Percentiles rank a stretch among this genome's conserved stretches.
Evolutionary conservation across 2,888 invertebrate species (phyloP).

Genomic region (Periphyllus acericola): DNA sequence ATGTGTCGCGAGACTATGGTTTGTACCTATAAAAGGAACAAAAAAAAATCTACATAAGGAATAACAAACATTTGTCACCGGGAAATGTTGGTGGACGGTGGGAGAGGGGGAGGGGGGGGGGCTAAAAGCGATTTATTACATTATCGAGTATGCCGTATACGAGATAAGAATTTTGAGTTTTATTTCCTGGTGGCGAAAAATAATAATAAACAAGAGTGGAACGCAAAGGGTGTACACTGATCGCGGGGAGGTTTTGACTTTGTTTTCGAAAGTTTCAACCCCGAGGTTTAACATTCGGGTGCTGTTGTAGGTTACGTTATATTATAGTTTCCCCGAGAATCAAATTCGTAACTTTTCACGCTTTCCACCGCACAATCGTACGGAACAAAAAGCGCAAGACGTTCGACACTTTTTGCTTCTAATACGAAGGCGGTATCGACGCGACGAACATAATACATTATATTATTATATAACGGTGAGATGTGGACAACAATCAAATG

Average conservation of each 20-base stretch:
- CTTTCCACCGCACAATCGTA: neutral
- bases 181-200: neutral
- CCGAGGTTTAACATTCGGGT: neutral
- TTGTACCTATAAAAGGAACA: too few species aligned
- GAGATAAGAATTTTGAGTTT: neutral
- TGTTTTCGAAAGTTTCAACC: slow-evolving; percentile 13
- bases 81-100: neutral
- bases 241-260: neutral
- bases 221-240: neutral
- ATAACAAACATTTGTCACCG: neutral
- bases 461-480: neutral
- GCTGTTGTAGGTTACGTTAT: too few species aligned
- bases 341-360: slow-evolving; percentile 18
- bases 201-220: neutral
- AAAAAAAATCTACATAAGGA: neutral
- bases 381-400: neutral
- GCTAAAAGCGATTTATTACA: neutral
- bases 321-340: neutral
- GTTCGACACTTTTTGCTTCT: slow-evolving; percentile 4
- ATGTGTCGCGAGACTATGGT: too few species aligned
- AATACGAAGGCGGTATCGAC: neutral
- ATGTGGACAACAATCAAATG: neutral
- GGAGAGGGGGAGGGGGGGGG: neutral
- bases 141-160: neutral
- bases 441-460: neutral